Percentiles rank a stretch among this genome's conserved stretches.
phyloP scores from a whole-genome alignment of 2,888 invertebrate species.

The Synanthedon formicaeformis region DNA sequence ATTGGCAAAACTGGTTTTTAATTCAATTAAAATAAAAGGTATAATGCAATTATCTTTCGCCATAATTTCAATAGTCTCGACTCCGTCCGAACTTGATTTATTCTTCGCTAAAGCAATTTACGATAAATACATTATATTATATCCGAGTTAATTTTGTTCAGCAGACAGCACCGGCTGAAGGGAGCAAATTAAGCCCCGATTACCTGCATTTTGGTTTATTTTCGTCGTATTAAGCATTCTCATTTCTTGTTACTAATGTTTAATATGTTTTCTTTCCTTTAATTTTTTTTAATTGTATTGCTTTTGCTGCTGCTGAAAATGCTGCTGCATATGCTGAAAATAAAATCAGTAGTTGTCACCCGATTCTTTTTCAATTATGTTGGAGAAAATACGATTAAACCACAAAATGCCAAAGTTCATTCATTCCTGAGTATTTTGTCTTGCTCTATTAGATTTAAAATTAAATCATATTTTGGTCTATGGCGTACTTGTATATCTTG shows the following conservation, averaged over 20 bases:
- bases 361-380: too few relatives aligned
- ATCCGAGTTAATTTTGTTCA: conserved; percentile 26
- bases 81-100: conserved; percentile 18
- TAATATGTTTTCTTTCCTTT: conserved; percentile 17
- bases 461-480: too few relatives aligned
- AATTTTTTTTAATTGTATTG: background rate
- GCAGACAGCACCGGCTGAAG: conserved; percentile 24
- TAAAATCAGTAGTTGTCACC: too few relatives aligned
- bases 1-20: too few relatives aligned
- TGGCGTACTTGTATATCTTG: too few relatives aligned
- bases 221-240: conserved; percentile 12
- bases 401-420: too few relatives aligned
- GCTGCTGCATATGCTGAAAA: too few relatives aligned
- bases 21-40: background rate
- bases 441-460: too few relatives aligned
- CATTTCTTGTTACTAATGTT: conserved; percentile 22
- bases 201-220: conserved; percentile 25
- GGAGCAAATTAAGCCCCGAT: conserved; percentile 35
- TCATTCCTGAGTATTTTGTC: too few relatives aligned
- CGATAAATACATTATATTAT: conserved; percentile 26
- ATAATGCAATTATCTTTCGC: conserved; percentile 2
- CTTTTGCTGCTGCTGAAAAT: too few relatives aligned
- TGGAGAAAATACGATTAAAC: too few relatives aligned
- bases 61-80: conserved; percentile 8
- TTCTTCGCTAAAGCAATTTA: conserved; percentile 22